phyloP scores from a whole-genome alignment of 2,797 vertebrate species.

The Siniperca scherzeri region DNA sequence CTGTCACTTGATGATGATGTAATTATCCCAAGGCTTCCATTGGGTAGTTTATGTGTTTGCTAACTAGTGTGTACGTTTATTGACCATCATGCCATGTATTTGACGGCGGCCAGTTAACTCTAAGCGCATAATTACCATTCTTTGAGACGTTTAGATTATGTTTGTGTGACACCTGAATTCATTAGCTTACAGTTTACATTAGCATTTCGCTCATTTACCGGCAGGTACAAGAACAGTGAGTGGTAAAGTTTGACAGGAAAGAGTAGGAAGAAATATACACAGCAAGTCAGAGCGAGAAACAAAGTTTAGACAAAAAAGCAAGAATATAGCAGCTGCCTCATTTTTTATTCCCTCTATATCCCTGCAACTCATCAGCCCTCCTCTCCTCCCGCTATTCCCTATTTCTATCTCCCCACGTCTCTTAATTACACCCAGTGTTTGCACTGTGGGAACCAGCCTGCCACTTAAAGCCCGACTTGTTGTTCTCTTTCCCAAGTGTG shows the following conservation, averaged over 20 bases:
- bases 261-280: background rate
- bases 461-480: constrained; percentile 76
- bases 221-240: too few species aligned
- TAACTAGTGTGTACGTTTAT: background rate
- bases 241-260: background rate
- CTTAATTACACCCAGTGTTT: constrained; percentile 79
- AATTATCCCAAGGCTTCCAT: constrained; percentile 17
- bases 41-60: constrained; percentile 1
- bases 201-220: background rate
- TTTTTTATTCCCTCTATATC: constrained; percentile 55
- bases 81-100: background rate
- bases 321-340: constrained; percentile 43
- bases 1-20: constrained; percentile 53
- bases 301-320: constrained; percentile 20
- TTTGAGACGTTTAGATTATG: background rate
- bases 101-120: constrained; percentile 16
- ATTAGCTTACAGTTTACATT: background rate
- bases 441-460: constrained; percentile 62
- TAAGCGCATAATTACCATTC: constrained; percentile 8
- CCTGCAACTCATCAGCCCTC: constrained; percentile 23
- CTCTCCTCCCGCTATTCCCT: constrained; percentile 43
- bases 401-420: constrained; percentile 42
- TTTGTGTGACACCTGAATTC: background rate
- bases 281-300: constrained; percentile 2
- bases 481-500: constrained; percentile 58